phyloP scores from a whole-genome alignment of 2,797 vertebrate species.

The Leptatherina wallacei region DNA sequence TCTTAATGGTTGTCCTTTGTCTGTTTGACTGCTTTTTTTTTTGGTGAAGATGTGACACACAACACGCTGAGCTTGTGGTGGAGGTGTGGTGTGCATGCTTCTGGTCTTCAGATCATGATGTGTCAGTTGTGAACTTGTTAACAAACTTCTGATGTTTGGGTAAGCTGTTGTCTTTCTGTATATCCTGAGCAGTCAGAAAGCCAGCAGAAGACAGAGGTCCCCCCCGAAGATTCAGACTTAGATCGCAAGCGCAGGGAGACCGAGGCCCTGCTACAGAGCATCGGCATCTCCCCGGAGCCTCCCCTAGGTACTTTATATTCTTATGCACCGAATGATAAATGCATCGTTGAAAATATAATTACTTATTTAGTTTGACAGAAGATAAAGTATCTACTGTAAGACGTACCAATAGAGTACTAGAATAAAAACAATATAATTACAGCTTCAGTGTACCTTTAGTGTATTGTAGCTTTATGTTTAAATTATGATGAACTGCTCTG shows the following conservation, averaged over 20 bases:
- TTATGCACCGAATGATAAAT: background rate
- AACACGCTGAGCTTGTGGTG: conserved; percentile 43
- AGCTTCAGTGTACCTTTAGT: background rate
- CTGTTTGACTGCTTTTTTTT: conserved; percentile 39
- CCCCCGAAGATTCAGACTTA: conserved; percentile 93
- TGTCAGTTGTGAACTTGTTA: background rate
- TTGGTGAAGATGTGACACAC: conserved; percentile 45
- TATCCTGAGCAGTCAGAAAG: conserved; percentile 76
- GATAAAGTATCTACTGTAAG: background rate
- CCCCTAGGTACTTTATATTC: conserved; percentile 84
- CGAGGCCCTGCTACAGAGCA: conserved; percentile 96
- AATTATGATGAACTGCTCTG: background rate
- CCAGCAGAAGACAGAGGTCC: conserved; percentile 80
- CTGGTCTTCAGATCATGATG: background rate
- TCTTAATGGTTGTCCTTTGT: conserved; percentile 37
- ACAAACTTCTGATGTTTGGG: background rate
- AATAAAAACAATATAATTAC: background rate
- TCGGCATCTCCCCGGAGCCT: conserved; percentile 94
- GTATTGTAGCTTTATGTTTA: too few relatives aligned
- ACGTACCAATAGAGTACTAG: background rate
- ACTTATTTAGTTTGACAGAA: background rate
- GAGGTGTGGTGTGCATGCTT: conserved; percentile 27
- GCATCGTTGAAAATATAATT: background rate
- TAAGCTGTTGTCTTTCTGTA: conserved; percentile 4
- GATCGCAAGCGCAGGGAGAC: conserved; percentile 97